Base-by-base conservation (phyloP, 2,113 vertebrate genomes). In the Suncus etruscus region DNA sequence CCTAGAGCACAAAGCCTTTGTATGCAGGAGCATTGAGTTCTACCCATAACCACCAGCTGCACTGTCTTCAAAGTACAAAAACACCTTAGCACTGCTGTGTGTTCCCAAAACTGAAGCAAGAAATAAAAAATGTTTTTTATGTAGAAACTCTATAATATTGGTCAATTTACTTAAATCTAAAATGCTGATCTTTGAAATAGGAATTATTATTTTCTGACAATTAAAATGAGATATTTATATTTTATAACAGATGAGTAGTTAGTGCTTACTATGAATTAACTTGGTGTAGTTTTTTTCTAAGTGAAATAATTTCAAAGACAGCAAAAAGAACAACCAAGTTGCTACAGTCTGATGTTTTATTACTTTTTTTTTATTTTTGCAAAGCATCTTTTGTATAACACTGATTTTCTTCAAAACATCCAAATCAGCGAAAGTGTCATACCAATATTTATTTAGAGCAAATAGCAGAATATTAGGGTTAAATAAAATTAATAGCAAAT, bases 301-400 rank as follows among this genome's bases (percentile, higher is more conserved):
- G 14, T 69, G 20, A 11, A 68, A 76, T 22, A 79, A 79, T 24
- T 87, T 92, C 74, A 58, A 87, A 77, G 22, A 65, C 10, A 77
- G 27, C 27, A 94, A 32, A 47, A 89, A 89, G 31, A 1, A 27
- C n/a, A n/a, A n/a, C n/a, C n/a, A n/a, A n/a, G n/a, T n/a, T n/a
- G n/a, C n/a, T 58, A 58, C 54, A 11, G 15, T 14, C 75, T 18
- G 11, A 3, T 58, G 31, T 12, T 75, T 80, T 65, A 45, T 83
- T 29, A 20, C 50, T 79, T 7, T 22, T 11, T 47, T 32, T 2
- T 4, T 16, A 1, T 76, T 45, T n/a, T 85, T 61, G 2, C 63
- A 3, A 2, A 24, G 32, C n/a, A 69, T 48, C 25, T 22, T 54
- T 77, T 84, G 70, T 29, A n/a, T 15, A 47, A 84, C n/a, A 54